These are phyloP conservation scores for Brachynemurus nebulosus DNA, from an alignment of 2,888 invertebrate genomes.

Conservation along the genomic window DNA sequence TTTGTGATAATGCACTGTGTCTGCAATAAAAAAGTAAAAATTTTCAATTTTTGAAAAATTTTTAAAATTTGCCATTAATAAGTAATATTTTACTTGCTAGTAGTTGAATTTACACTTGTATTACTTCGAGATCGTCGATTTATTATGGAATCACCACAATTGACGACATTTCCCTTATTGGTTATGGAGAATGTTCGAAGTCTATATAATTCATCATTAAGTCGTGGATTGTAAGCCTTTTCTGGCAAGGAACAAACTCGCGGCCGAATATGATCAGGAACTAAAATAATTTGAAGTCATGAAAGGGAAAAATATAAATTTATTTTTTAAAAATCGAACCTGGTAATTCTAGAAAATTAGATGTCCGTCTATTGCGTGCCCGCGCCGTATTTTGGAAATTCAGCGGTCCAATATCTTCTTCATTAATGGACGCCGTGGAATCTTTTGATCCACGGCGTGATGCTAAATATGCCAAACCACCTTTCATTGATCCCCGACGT, in stretches of 20 bases:
- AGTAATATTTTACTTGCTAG: constrained; percentile 56
- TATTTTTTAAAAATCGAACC: constrained; percentile 40
- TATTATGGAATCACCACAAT: constrained; percentile 81
- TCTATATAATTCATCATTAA: constrained; percentile 72
- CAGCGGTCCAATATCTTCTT: constrained; percentile 67
- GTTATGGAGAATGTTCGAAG: constrained; percentile 76
- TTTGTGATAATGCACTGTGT: constrained; percentile 51
- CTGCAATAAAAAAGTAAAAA: constrained; percentile 36
- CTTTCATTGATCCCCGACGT: constrained; percentile 52
- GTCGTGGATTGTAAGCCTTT: constrained; percentile 72
- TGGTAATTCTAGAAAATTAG: constrained; percentile 76
- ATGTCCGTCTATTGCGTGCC: constrained; percentile 65
- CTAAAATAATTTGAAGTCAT: constrained; percentile 42
- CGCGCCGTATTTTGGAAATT: constrained; percentile 67
- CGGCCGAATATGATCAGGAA: constrained; percentile 70
- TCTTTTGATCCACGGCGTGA: constrained; percentile 73
- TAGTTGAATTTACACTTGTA: constrained; percentile 75
- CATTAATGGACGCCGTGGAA: constrained; percentile 46
- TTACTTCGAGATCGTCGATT: constrained; percentile 73
- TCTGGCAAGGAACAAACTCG: constrained; percentile 76
- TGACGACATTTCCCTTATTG: constrained; percentile 75
- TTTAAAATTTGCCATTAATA: background rate
- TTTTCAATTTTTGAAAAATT: background rate
- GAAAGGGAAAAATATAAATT: constrained; percentile 8
- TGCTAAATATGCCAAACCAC: constrained; percentile 66